Conservation (phyloP, 2,113 vertebrate species). For the Jaculus jaculus region DNA sequence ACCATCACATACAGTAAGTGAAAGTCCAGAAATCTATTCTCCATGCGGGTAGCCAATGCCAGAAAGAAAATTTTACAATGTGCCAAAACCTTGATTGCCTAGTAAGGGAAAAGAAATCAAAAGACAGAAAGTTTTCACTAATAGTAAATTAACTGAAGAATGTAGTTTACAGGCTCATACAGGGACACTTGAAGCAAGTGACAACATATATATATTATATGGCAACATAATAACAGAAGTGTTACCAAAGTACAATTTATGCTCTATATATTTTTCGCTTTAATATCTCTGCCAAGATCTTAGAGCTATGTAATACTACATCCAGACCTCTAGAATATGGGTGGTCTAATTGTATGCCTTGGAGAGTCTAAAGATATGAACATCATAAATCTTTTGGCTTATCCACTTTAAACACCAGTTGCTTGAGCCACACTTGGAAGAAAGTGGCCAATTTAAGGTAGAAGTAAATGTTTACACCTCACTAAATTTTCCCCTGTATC, state of each 20-base stretch:
- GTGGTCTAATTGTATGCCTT: neutral
- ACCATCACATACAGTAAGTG: neutral
- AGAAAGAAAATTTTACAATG: neutral
- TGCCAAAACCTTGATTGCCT: neutral
- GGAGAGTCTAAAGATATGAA: neutral
- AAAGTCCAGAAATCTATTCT: neutral
- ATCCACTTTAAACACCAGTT: neutral
- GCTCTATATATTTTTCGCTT: neutral
- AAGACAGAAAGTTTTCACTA: conserved; percentile 1
- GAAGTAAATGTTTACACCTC: neutral
- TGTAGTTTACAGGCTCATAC: neutral
- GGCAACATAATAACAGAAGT: neutral
- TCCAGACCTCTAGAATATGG: neutral
- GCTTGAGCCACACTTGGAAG: neutral
- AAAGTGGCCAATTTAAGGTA: neutral
- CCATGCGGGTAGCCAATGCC: neutral
- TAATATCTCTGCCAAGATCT: neutral
- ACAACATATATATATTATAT: no score
- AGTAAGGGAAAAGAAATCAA: neutral
- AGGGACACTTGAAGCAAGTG: neutral
- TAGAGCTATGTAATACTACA: neutral
- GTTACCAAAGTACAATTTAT: conserved; percentile 13
- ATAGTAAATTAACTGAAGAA: neutral
- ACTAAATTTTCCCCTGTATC: neutral
- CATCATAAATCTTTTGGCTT: neutral